Conservation (phyloP, 2,888 invertebrate genomes). For the Parascotia fuliginaria region DNA sequence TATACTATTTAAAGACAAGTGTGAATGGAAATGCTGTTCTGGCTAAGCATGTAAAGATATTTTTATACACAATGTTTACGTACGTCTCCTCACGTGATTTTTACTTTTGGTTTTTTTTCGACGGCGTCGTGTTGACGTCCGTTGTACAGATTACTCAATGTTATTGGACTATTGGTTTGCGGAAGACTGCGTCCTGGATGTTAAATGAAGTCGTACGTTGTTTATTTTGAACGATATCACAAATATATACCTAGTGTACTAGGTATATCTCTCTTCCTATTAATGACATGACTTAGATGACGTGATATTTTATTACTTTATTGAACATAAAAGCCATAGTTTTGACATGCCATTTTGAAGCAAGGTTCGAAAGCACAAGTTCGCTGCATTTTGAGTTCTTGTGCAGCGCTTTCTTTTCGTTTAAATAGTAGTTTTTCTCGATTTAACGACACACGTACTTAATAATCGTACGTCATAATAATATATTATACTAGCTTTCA, state of each 20-base stretch:
- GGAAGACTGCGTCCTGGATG: constrained; percentile 17
- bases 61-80: constrained; percentile 60
- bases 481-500: too few relatives aligned
- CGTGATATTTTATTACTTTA: not conserved
- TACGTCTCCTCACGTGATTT: constrained; percentile 65
- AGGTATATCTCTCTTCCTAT: too few relatives aligned
- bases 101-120: constrained; percentile 49
- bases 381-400: too few relatives aligned
- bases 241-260: not conserved
- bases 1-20: too few relatives aligned
- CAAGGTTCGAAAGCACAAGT: too few relatives aligned
- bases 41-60: constrained; percentile 38
- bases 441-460: too few relatives aligned
- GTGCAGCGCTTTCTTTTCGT: too few relatives aligned
- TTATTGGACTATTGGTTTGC: constrained; percentile 50
- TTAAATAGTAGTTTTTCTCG: too few relatives aligned
- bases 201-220: not conserved
- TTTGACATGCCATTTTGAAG: too few relatives aligned
- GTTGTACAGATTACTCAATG: constrained; percentile 47
- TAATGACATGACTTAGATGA: not conserved
- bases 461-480: too few relatives aligned
- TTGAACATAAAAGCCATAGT: too few relatives aligned
- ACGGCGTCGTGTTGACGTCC: constrained; percentile 57
- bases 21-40: constrained; percentile 45
- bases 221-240: not conserved